A percentile compares a stretch with the other conserved stretches of the same genome.
Evolutionary conservation across 2,113 vertebrate species (phyloP).

Genomic region (Podilymbus podiceps): DNA sequence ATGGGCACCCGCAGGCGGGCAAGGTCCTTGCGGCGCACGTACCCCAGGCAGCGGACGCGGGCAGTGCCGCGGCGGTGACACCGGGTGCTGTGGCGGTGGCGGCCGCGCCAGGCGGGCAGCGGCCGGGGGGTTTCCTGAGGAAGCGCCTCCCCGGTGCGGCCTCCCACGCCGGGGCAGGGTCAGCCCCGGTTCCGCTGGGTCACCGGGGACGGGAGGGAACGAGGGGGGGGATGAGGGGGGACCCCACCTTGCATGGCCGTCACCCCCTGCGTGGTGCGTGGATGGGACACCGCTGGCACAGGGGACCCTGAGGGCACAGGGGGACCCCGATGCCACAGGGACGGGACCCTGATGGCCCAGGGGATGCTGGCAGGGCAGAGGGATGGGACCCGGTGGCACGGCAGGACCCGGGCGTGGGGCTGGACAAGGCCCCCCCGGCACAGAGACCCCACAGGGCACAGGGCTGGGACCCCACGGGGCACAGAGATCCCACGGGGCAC

Average conservation of each 20-base stretch:
- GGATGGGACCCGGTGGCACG: not conserved
- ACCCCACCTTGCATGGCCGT: not conserved
- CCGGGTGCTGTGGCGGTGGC: not conserved
- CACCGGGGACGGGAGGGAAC: not conserved
- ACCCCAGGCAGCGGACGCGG: not conserved
- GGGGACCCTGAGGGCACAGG: not conserved
- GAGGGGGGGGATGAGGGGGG: not conserved
- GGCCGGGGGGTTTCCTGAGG: not conserved
- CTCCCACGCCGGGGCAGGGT: not conserved
- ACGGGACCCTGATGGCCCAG: not conserved
- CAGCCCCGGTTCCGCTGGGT: not conserved
- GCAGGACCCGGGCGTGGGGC: not conserved
- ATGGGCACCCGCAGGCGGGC: not conserved
- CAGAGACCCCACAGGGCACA: too few species aligned
- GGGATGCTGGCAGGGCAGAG: not conserved
- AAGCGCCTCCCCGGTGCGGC: not conserved
- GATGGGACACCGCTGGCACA: not conserved
- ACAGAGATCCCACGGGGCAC: too few species aligned
- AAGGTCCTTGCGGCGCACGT: not conserved
- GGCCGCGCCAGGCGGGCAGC: not conserved
- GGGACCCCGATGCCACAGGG: not conserved
- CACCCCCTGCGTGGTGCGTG: not conserved
- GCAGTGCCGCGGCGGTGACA: not conserved
- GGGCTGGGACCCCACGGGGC: too few species aligned
- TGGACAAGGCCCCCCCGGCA: not conserved